Base-by-base conservation (phyloP, 35 echinoderm and acorn worm species). In the Anneissia japonica region DNA sequence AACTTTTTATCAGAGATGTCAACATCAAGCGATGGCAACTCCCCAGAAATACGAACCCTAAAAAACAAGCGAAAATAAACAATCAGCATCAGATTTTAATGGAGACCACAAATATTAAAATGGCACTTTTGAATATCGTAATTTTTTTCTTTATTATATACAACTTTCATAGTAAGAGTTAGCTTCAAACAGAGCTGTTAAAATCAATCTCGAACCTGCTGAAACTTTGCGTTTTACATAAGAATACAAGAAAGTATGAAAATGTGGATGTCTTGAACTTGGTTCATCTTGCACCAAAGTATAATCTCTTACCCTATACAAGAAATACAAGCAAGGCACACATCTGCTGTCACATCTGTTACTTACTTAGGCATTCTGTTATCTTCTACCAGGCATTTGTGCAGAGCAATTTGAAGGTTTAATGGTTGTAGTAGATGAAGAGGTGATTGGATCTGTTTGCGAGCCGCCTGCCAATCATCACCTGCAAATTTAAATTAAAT, bases 311-410 rank as follows among this genome's bases (percentile, higher is more conserved):
- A 0, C 17, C 34, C 76, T 46, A 30, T 72, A 28, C 55, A 28
- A 16, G 55, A 72, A 14, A 72, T 72, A 16, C 28, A 16, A 72
- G 14, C 14, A 28, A 72, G 14, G 55, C 14, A 72, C 14, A 72
- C 14, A 0, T 1, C 38, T 16, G 13, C 55, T 10, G n/a, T 43
- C 80, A 30, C 3, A 14, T 87, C 4, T 29, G 32, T 26, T 36
- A 89, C 92, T 89, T 94, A 99, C 96, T 91, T 89, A 26, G 96
- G 82, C 23, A 99, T 87, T 39, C 96, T 89, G 11, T 75, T 34
- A 72, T 99, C 96, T 37, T 99, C 92, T 37, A 99, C 92, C 86
- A 99, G 89, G 76, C 96, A 99, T 77, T 99, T 99, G 74, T 94
- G 86, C 30, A 99, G 84, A 26, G 79, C 77, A 17, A 99, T 80